Base-by-base conservation (phyloP, 2,113 vertebrate species). In the Paedocypris sp. region DNA sequence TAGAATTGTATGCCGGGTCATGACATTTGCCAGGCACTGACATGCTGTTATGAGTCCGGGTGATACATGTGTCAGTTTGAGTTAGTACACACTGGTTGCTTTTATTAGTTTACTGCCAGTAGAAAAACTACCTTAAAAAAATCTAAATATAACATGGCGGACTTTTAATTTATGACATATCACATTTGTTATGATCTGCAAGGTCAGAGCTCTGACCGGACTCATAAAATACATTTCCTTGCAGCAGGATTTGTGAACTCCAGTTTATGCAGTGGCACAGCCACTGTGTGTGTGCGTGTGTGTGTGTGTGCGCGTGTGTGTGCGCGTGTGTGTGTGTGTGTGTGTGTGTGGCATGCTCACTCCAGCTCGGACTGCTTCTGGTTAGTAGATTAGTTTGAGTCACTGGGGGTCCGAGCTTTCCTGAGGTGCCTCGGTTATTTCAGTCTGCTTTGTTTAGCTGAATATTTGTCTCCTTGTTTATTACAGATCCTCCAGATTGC, bases 391-490 rank as follows among this genome's bases (percentile, higher is more conserved):
- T 65, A 58, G 52, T 50, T 48, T 48, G 57, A 49, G 46, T 61
- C 59, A 58, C 22, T 7, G 42, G 53, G 35, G 53, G 45, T 46
- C 49, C 43, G 4, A 2, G 35, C 45, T 47, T 58, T 48, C 63
- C 63, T 35, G 32, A 38, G 45, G 63, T 54, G 25, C 38, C 19
- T 41, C 18, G 61, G 46, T 56, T 56, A 63, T 63, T 51, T 69
- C 69, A 70, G 56, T 45, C 60, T 72, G 39, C 66, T 78, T 76
- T 70, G 69, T 52, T 46, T 46, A 61, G 23, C 38, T 43, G 52
- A 77, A 69, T 62, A 59, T 74, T 68, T 74, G 60, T 76, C 72
- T 75, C 39, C 70, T 66, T 62, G 65, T 73, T 63, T 64, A 64
- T 63, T 13, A 54, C 66, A 60, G 58, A 64, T 60, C 71, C 71